These are phyloP conservation scores for Elymnias hypermnestra DNA, from an alignment of 1,140 invertebrate species.

Conservation along the genomic window DNA sequence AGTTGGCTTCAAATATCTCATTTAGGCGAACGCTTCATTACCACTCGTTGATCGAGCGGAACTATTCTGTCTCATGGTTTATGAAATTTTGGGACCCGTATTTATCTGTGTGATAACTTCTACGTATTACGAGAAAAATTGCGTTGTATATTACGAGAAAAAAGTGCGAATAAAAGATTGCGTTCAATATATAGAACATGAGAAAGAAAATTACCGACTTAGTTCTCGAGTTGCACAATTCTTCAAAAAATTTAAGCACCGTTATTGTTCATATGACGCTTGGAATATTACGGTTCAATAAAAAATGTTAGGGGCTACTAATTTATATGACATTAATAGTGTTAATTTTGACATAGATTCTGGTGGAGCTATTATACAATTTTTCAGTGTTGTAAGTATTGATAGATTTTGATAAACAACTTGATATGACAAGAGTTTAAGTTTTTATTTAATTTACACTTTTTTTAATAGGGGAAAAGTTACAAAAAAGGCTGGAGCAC, in stretches of 20 bases:
- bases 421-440: constrained; percentile 18
- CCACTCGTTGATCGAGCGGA: constrained; percentile 58
- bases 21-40: constrained; percentile 62
- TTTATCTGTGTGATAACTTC: constrained; percentile 51
- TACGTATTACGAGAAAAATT: constrained; percentile 22
- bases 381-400: constrained; percentile 17
- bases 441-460: constrained; percentile 22
- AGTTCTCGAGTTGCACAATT: constrained; percentile 58
- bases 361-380: constrained; percentile 13
- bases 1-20: constrained; percentile 39
- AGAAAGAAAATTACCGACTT: constrained; percentile 54
- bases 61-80: constrained; percentile 65
- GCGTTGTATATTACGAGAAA: too few relatives aligned
- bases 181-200: constrained; percentile 31
- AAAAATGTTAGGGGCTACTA: constrained; percentile 12
- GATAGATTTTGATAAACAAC: constrained; percentile 25
- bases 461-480: constrained; percentile 19
- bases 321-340: constrained; percentile 9
- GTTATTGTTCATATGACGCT: constrained; percentile 28
- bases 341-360: constrained; percentile 12
- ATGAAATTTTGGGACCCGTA: constrained; percentile 59
- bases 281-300: constrained; percentile 10
- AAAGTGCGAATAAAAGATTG: too few relatives aligned
- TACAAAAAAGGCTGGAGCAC: constrained; percentile 16
- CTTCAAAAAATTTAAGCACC: constrained; percentile 45